phyloP scores from a whole-genome alignment of 2,888 invertebrate species.

The Blera fallax region DNA sequence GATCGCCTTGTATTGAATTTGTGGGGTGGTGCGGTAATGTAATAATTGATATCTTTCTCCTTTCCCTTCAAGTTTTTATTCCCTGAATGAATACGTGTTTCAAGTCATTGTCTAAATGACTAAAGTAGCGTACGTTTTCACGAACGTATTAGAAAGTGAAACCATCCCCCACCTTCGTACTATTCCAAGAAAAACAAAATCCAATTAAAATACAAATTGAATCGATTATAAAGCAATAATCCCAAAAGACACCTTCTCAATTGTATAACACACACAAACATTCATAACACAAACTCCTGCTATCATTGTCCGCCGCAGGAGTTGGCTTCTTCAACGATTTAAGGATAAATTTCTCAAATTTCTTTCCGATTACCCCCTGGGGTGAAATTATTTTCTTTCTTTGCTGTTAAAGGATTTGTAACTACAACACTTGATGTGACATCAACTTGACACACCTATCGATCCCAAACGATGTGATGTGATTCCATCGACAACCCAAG shows the following conservation, averaged over 20 bases:
- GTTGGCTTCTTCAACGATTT: constrained; percentile 54
- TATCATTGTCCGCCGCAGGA: constrained; percentile 64
- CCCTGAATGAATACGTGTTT: no score
- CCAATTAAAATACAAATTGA: constrained; percentile 82
- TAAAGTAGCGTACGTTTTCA: no score
- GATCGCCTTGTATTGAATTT: no score
- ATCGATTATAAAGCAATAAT: constrained; percentile 82
- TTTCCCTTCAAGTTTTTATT: no score
- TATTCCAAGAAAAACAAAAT: constrained; percentile 73
- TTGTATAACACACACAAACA: constrained; percentile 28
- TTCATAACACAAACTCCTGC: constrained; percentile 2
- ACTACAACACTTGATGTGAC: constrained; percentile 65
- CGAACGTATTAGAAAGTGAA: no score
- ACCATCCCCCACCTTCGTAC: not conserved
- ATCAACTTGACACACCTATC: constrained; percentile 36
- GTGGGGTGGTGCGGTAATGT: no score
- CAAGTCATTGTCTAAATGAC: no score
- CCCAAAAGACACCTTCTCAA: constrained; percentile 64
- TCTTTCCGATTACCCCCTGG: constrained; percentile 81
- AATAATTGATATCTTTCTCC: no score
- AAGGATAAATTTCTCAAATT: constrained; percentile 76
- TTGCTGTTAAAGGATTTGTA: constrained; percentile 67
- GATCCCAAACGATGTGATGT: constrained; percentile 26
- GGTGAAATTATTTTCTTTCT: constrained; percentile 81
- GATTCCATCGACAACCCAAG: constrained; percentile 50